Percentiles rank a stretch among this genome's conserved stretches.
These are phyloP conservation scores for Sander lucioperca DNA, from an alignment of 2,113 vertebrate species.

Conservation along the genomic window DNA sequence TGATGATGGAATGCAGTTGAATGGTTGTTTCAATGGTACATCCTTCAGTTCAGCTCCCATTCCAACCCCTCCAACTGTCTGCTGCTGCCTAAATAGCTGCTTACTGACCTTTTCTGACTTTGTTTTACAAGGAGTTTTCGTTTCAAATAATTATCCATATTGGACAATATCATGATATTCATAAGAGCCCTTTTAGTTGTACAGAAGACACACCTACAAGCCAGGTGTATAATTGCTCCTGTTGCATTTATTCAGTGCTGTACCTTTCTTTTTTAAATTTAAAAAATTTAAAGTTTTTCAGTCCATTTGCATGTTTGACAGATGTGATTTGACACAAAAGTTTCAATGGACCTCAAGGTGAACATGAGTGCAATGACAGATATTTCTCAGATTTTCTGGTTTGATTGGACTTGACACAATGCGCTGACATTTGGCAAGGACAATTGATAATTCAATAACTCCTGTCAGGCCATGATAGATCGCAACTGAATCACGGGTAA, in stretches of 20 bases:
- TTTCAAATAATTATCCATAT: neutral
- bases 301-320: neutral
- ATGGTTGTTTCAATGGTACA: neutral
- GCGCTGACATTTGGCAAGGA: conserved; percentile 68
- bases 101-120: neutral
- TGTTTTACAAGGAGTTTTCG: neutral
- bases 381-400: conserved; percentile 49
- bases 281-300: too few relatives aligned
- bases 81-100: neutral
- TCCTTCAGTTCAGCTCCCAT: neutral
- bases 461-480: conserved; percentile 57
- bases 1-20: neutral
- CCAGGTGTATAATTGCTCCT: too few relatives aligned
- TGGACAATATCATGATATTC: neutral
- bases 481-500: conserved; percentile 26
- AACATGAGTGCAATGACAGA: conserved; percentile 33
- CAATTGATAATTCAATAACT: conserved; percentile 70
- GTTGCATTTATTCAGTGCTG: neutral
- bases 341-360: neutral
- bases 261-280: too few relatives aligned
- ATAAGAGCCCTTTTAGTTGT: too few relatives aligned
- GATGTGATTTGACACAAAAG: neutral
- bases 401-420: conserved; percentile 61
- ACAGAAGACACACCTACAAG: too few relatives aligned
- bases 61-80: neutral